phyloP scores from a whole-genome alignment of 30 jellyfish, hydroid and myxozoan species.

The Chrysaora quinquecirrha region DNA sequence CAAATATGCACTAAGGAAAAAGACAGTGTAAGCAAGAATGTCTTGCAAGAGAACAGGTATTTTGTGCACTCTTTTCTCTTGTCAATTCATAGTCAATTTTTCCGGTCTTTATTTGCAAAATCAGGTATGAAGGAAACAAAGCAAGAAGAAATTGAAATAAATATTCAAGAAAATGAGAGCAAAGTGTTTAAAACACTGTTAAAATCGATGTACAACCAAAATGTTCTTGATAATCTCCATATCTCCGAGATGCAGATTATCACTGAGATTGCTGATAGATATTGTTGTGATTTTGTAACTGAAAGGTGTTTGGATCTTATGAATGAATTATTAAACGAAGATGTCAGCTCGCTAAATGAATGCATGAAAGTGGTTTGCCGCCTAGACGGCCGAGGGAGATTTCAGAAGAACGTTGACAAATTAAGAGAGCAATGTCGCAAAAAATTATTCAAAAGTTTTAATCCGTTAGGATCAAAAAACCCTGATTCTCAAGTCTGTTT shows the following conservation, averaged over 20 bases:
- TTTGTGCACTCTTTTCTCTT: background rate
- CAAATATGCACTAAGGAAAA: background rate
- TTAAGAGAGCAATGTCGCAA: too few species aligned
- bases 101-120: background rate
- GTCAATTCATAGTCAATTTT: background rate
- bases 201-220: background rate
- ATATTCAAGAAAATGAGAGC: background rate
- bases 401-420: too few species aligned
- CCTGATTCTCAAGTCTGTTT: too few species aligned
- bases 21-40: background rate
- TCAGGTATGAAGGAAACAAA: background rate
- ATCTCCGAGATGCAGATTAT: background rate
- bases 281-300: background rate
- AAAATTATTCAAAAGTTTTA: too few species aligned
- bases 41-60: background rate
- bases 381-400: too few species aligned
- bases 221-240: background rate
- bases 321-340: too few species aligned
- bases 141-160: background rate
- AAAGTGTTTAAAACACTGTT: too few species aligned
- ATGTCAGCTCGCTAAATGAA: too few species aligned
- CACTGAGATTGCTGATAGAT: background rate
- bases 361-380: too few species aligned
- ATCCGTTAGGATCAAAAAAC: too few species aligned
- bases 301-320: too few species aligned